Evolutionary conservation across 2,888 invertebrate species (phyloP), one percentile per base, ranked within the genome.

Genomic region (Camponotus fellah): DNA sequence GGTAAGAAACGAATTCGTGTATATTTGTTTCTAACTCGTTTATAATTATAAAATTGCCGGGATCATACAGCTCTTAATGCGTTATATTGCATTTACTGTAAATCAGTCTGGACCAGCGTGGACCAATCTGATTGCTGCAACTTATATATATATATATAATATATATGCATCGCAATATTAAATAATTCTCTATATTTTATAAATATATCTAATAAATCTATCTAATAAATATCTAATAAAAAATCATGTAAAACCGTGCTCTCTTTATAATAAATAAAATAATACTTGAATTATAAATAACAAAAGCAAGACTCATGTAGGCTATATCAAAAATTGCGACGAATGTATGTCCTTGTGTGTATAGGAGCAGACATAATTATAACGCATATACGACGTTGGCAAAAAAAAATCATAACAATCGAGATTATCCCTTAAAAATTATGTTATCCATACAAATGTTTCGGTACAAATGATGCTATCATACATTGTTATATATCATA

Each of bases 401-500:
- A 17, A n/a, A 43, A 32, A 26, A 49, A 71, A 71, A 60, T 72
- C 46, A 62, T 80, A 72, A 43, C 43, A 34, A 72, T 79, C 34
- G 34, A 17, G 68, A 56, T 46, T 85, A 81, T 83, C 75, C 79
- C 62, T 68, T 85, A 69, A 84, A 87, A 81, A 65, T 90, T 86
- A 85, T 85, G 72, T 83, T 82, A 82, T 87, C 77, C 72, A 68
- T 83, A 74, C 84, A 88, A 88, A 88, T 49, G 26, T 83, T 85
- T 87, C 83, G 75, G 85, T 89, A 90, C 76, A 89, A 89, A 89
- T 90, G 83, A 90, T 85, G 83, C 76, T 84, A 82, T 86, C 75
- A 88, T 87, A 84, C 79, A 85, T 53, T 60, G 69, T 69, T 79
- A 79, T 40, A 75, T 85, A 79, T 86, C 82, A 72, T 86, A 76